Base-by-base conservation (phyloP, 2,113 vertebrate species). In the Actenoides lindsayi region DNA sequence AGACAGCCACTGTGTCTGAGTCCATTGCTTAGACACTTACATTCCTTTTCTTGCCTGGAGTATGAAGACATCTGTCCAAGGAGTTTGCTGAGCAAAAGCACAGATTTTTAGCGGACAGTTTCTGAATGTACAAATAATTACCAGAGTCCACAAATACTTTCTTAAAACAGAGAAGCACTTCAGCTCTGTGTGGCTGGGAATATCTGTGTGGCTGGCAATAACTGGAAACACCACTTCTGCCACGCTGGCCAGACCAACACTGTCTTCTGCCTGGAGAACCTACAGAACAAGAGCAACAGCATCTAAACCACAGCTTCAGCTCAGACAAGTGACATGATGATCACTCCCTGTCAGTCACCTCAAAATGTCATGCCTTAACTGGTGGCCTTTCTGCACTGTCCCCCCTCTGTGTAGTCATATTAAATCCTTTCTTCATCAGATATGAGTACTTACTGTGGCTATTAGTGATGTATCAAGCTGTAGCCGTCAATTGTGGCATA, bases 401-500 rank as follows among this genome's bases (percentile, higher is more conserved):
- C 33, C 51, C 63, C 37, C n/a, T 65, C 28, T 35, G 8, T 13
- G 21, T 51, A 74, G 41, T 75, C 30, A 4, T 50, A 54, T 16
- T 77, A 74, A 83, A 77, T n/a, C 17, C 13, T 54, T 54, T 65
- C 16, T 83, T 67, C 50, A 68, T 30, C 28, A 35, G 31, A 44
- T 25, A 42, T 70, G 57, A 78, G 39, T 83, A 97, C 98, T 98
- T 97, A 98, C 98, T 69, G 33, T 44, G 71, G 86, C 50, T 79
- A 11, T 71, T 97, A 98, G 70, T 89, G 97, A 82, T 97, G 97
- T 60, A 98, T 83, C 93, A 98, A 95, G 90, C 97, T 98, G 92
- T 98, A 98, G 41, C 97, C 91, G 2, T 94, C 96, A 33, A 98
- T 62, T 24, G 96, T 89, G 48, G 97, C 89, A 1, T 98, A 98